phyloP scores from a whole-genome alignment of 2,797 vertebrate genomes.

The Botia kubotai region DNA sequence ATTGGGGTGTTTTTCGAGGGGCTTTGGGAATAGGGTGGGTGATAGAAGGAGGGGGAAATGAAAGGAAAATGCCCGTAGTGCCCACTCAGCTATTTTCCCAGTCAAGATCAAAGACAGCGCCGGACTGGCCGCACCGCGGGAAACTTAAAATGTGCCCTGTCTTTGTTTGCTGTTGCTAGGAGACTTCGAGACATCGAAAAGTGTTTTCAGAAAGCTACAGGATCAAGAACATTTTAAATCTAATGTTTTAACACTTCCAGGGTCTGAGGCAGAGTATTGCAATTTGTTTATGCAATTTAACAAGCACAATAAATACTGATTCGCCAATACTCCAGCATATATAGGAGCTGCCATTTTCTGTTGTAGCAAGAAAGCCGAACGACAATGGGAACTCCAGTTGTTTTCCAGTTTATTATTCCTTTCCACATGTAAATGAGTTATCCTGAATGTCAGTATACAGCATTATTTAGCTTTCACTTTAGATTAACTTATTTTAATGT shows the following conservation, averaged over 20 bases:
- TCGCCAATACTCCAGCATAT: constrained; percentile 54
- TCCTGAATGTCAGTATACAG: background rate
- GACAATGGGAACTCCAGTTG: background rate
- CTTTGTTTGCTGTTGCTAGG: constrained; percentile 89
- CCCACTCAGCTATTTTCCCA: constrained; percentile 82
- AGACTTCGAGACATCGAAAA: constrained; percentile 80
- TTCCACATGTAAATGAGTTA: background rate
- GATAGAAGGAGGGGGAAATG: constrained; percentile 72
- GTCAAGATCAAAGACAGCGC: constrained; percentile 81
- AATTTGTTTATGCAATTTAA: constrained; percentile 69
- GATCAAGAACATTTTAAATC: constrained; percentile 85
- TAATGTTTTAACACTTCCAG: constrained; percentile 81
- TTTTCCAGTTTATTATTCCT: background rate
- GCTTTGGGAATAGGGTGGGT: constrained; percentile 65
- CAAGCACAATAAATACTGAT: constrained; percentile 71
- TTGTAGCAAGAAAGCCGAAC: constrained; percentile 52
- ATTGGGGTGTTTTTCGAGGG: constrained; percentile 80
- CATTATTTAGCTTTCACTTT: background rate
- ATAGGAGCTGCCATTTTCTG: constrained; percentile 52
- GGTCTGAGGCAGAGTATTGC: constrained; percentile 71
- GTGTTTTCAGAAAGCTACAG: constrained; percentile 82
- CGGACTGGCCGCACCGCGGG: constrained; percentile 78
- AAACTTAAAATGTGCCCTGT: constrained; percentile 86
- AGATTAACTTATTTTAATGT: background rate
- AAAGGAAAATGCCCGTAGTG: constrained; percentile 84